Percentiles rank a stretch among this genome's conserved stretches.
Evolutionary conservation across 2,888 invertebrate genomes (phyloP).

Genomic region (Hofmannophila pseudospretella): DNA sequence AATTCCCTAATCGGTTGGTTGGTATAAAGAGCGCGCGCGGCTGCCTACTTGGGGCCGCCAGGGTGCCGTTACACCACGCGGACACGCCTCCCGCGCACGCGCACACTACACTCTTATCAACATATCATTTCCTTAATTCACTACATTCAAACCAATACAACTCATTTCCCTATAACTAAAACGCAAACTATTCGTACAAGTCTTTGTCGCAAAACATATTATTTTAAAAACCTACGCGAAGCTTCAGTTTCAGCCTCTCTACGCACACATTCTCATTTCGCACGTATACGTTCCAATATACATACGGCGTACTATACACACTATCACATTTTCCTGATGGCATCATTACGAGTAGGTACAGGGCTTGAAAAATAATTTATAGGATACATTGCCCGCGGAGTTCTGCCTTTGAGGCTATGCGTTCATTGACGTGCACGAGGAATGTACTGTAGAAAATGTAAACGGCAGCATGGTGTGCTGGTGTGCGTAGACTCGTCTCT

Average conservation of each 20-base stretch:
- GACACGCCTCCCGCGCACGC: constrained; percentile 56
- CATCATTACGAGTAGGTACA: background rate
- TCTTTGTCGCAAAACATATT: background rate
- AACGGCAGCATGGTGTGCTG: constrained; percentile 8
- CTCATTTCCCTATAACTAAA: constrained; percentile 5
- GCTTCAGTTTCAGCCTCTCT: background rate
- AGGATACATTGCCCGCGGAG: constrained; percentile 5
- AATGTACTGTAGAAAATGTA: constrained; percentile 32
- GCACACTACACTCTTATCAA: constrained; percentile 14
- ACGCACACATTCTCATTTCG: background rate
- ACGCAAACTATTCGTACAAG: background rate
- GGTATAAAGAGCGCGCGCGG: constrained; percentile 21
- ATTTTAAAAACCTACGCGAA: background rate
- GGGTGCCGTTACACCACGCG: constrained; percentile 46
- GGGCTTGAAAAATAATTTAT: background rate
- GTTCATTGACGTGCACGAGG: constrained; percentile 18
- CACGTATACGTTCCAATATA: background rate
- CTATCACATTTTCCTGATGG: constrained; percentile 17
- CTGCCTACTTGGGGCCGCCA: constrained; percentile 61
- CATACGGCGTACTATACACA: constrained; percentile 5
- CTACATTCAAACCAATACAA: background rate
- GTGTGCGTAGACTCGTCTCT: constrained; percentile 2
- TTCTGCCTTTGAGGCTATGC: background rate
- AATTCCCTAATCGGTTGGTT: constrained; percentile 57
- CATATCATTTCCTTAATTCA: background rate